These are phyloP conservation scores for Nasalis larvatus DNA, from an alignment of 2,113 vertebrate genomes.

Conservation along the genomic window DNA sequence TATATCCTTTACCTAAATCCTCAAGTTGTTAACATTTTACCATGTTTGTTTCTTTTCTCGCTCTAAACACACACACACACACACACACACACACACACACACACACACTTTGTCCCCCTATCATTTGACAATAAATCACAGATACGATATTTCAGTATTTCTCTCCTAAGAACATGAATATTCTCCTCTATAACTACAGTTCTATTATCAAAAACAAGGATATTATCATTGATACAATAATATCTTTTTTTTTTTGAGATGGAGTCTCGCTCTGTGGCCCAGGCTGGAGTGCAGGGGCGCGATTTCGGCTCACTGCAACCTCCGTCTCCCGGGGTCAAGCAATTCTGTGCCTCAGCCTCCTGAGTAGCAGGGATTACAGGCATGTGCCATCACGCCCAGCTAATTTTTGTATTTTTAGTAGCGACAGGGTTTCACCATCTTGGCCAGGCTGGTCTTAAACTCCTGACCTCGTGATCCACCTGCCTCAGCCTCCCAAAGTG, in stretches of 20 bases:
- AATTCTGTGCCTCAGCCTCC: not conserved
- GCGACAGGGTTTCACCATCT: too few species aligned
- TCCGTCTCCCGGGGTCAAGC: not conserved
- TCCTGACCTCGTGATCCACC: too few species aligned
- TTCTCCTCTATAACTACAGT: conserved; percentile 1
- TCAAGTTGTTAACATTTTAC: not conserved
- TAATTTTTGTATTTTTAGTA: not conserved
- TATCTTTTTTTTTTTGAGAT: not conserved
- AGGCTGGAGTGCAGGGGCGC: not conserved
- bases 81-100: too few species aligned
- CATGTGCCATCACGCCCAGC: not conserved
- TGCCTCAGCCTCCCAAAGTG: too few species aligned
- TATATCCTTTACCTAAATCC: not conserved
- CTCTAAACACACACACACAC: too few species aligned
- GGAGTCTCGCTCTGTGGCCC: not conserved
- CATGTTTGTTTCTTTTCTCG: too few species aligned
- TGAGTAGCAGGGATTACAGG: not conserved
- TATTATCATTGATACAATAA: not conserved
- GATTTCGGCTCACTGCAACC: not conserved
- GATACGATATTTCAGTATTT: not conserved
- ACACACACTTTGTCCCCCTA: too few species aligned
- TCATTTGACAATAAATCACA: not conserved
- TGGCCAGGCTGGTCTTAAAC: too few species aligned
- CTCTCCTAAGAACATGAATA: not conserved
- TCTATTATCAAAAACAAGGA: not conserved